A percentile compares a stretch with the other conserved stretches of the same genome.
These are phyloP conservation scores for Odocoileus virginianus DNA, from an alignment of 2,113 vertebrate species.

Conservation along the genomic window DNA sequence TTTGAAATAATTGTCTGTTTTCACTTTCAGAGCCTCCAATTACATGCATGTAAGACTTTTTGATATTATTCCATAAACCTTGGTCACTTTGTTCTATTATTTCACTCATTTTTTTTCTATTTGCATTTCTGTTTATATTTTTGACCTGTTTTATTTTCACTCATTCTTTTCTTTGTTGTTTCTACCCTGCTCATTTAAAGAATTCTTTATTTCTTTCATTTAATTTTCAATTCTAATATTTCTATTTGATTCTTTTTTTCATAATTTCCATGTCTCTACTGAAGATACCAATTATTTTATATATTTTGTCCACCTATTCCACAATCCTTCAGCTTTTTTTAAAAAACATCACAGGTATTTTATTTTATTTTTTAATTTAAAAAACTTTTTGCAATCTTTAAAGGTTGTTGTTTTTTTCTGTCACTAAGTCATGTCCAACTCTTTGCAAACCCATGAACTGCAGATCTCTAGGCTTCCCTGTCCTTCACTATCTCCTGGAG, in stretches of 20 bases:
- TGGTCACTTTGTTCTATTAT: background rate
- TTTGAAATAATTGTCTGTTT: background rate
- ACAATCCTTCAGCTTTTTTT: background rate
- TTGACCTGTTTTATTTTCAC: background rate
- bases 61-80: background rate
- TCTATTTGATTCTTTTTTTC: background rate
- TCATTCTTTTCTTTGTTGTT: background rate
- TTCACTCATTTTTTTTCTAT: background rate
- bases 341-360: background rate
- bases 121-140: background rate
- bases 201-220: background rate
- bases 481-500: background rate
- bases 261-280: background rate
- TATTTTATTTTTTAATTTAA: background rate
- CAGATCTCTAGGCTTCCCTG: background rate
- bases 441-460: background rate
- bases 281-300: background rate
- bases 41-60: background rate
- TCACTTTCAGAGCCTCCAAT: background rate
- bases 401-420: background rate
- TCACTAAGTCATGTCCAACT: background rate
- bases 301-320: background rate
- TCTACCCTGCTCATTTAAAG: background rate
- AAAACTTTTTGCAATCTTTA: background rate
- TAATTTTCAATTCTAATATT: background rate